A percentile compares a stretch with the other conserved stretches of the same genome.
Evolutionary conservation across 2,797 vertebrate genomes (phyloP).

Genomic region (Spondyliosoma cantharus): DNA sequence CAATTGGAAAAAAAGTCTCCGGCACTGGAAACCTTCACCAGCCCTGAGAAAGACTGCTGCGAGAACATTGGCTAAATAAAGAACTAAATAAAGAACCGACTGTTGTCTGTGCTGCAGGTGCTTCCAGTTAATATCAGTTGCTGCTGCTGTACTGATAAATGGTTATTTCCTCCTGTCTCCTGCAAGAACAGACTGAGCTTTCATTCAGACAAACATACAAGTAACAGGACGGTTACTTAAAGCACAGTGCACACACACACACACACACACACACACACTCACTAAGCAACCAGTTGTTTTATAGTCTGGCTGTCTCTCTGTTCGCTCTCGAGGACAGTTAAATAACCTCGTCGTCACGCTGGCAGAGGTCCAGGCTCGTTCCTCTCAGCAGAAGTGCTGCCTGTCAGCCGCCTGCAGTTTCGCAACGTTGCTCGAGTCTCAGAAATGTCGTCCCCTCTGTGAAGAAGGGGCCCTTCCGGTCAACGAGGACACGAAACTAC

Average conservation of each 20-base stretch:
- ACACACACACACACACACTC: neutral
- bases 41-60: neutral
- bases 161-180: neutral
- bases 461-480: slow-evolving; percentile 37
- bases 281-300: slow-evolving; percentile 12
- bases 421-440: slow-evolving; percentile 38
- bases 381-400: slow-evolving; percentile 24
- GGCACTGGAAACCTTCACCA: neutral
- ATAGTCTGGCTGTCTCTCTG: neutral
- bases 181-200: neutral
- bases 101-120: neutral
- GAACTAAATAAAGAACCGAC: neutral
- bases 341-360: slow-evolving; percentile 4
- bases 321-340: slow-evolving; percentile 1
- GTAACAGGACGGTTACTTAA: neutral
- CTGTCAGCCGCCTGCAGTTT: slow-evolving; percentile 43
- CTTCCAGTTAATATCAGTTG: too few species aligned
- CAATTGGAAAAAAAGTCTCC: too few species aligned
- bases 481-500: slow-evolving; percentile 56
- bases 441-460: slow-evolving; percentile 47
- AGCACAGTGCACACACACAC: neutral
- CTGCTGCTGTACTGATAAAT: neutral
- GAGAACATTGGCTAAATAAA: neutral
- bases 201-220: neutral
- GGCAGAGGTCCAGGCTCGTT: slow-evolving; percentile 2